These are phyloP conservation scores for Laticauda laticaudata DNA, from an alignment of 2,113 vertebrate genomes.

Conservation along the genomic window DNA sequence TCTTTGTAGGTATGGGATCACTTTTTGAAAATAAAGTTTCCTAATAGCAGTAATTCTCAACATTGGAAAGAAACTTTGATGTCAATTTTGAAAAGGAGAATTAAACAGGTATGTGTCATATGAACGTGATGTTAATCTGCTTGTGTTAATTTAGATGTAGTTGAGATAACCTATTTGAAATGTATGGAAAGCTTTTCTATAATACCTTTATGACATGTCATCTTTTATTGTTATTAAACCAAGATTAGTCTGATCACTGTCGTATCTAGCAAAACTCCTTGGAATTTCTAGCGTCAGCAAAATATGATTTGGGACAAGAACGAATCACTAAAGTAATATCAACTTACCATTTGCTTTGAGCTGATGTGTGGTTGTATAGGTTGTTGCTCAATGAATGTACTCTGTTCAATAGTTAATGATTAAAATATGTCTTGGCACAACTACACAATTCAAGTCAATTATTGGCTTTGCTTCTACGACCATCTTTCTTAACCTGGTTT, in stretches of 20 bases:
- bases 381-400: neutral
- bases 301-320: neutral
- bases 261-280: neutral
- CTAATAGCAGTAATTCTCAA: conserved; percentile 57
- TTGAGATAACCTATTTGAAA: neutral
- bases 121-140: neutral
- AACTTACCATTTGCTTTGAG: neutral
- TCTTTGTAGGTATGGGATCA: conserved; percentile 77
- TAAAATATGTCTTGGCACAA: no score
- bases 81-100: conserved; percentile 76
- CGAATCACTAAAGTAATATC: neutral
- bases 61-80: conserved; percentile 76
- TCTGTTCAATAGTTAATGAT: neutral
- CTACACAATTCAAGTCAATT: no score
- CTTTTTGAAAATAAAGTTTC: conserved; percentile 77
- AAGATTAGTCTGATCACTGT: neutral
- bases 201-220: neutral
- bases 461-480: neutral
- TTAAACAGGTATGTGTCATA: conserved; percentile 63
- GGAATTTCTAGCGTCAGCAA: neutral
- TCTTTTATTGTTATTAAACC: neutral
- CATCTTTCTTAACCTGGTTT: neutral
- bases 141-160: neutral
- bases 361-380: neutral
- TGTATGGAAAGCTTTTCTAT: neutral